A percentile compares a stretch with the other conserved stretches of the same genome.
phyloP scores from a whole-genome alignment of 2,113 vertebrate genomes.

The Xenopus laevis region DNA sequence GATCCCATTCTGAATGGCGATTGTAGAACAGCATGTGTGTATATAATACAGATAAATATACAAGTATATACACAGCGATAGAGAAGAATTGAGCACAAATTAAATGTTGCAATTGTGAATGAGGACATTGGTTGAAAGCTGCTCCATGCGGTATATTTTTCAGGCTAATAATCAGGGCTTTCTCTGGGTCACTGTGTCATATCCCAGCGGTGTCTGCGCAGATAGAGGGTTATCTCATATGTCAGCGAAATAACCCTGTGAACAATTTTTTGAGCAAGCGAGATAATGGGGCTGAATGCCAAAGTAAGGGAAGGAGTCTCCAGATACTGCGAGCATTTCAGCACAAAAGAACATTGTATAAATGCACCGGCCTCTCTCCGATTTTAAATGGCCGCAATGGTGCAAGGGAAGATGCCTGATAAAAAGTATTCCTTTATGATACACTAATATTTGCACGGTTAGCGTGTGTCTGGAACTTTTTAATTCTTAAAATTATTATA shows the following conservation, averaged over 20 bases:
- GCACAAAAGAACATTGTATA: conserved; percentile 30
- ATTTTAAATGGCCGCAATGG: not conserved
- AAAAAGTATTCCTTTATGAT: too few relatives aligned
- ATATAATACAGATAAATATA: too few relatives aligned
- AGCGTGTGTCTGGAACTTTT: too few relatives aligned
- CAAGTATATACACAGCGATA: too few relatives aligned
- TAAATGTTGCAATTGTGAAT: not conserved
- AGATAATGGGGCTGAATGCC: conserved; percentile 66
- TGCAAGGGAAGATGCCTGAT: too few relatives aligned
- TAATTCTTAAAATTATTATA: too few relatives aligned
- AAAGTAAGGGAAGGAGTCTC: conserved; percentile 55
- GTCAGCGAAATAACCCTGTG: conserved; percentile 65
- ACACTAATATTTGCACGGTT: too few relatives aligned
- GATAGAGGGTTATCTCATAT: conserved; percentile 65
- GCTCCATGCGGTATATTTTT: conserved; percentile 55
- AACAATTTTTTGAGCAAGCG: conserved; percentile 58
- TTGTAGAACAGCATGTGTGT: too few relatives aligned
- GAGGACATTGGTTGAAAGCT: not conserved
- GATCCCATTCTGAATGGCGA: too few relatives aligned
- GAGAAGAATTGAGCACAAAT: not conserved
- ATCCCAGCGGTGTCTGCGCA: conserved; percentile 64
- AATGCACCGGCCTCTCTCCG: conserved; percentile 16
- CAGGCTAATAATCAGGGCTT: conserved; percentile 66
- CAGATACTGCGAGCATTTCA: conserved; percentile 29
- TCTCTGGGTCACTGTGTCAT: conserved; percentile 65